Evolutionary conservation across 30 jellyfish, hydroid and myxozoan species (phyloP).

Genomic region (Clytia hemisphaerica): DNA sequence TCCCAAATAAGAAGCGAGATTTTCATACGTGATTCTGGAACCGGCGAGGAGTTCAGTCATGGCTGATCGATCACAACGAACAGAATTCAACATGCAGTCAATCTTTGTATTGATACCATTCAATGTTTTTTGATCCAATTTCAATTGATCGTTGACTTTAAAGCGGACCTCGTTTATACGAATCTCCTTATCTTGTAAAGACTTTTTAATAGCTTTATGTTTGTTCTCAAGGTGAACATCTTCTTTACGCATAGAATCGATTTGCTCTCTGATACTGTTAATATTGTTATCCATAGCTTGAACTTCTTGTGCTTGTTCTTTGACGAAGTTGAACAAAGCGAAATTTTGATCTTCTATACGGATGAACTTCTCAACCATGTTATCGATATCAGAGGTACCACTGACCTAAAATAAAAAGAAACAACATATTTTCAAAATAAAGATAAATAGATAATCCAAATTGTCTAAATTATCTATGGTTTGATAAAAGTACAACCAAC

Average conservation of each 20-base stretch:
- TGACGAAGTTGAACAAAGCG: constrained; percentile 76
- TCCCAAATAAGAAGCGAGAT: constrained; percentile 58
- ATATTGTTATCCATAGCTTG: constrained; percentile 44
- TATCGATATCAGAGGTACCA: constrained; percentile 42
- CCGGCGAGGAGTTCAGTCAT: constrained; percentile 34
- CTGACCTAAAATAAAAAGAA: constrained; percentile 50
- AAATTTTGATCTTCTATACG: constrained; percentile 62
- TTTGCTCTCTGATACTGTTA: constrained; percentile 34
- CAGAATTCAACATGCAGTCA: constrained; percentile 13
- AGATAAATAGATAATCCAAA: too few relatives aligned
- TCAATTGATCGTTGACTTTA: constrained; percentile 1
- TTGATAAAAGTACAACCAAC: too few relatives aligned
- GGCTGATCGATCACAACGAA: neutral
- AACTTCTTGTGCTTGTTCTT: constrained; percentile 53
- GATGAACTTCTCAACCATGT: constrained; percentile 59
- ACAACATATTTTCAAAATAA: too few relatives aligned
- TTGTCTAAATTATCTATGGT: too few relatives aligned
- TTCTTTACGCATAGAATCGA: constrained; percentile 13
- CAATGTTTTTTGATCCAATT: constrained; percentile 4
- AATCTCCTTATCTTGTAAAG: constrained; percentile 28
- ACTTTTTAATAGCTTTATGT: constrained; percentile 24
- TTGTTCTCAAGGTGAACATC: constrained; percentile 39
- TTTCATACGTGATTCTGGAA: constrained; percentile 57
- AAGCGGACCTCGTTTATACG: constrained; percentile 11
- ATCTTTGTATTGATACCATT: constrained; percentile 15